Evolutionary conservation across 1,140 invertebrate species (phyloP).

Genomic region (Drosophila pallidifrons): DNA sequence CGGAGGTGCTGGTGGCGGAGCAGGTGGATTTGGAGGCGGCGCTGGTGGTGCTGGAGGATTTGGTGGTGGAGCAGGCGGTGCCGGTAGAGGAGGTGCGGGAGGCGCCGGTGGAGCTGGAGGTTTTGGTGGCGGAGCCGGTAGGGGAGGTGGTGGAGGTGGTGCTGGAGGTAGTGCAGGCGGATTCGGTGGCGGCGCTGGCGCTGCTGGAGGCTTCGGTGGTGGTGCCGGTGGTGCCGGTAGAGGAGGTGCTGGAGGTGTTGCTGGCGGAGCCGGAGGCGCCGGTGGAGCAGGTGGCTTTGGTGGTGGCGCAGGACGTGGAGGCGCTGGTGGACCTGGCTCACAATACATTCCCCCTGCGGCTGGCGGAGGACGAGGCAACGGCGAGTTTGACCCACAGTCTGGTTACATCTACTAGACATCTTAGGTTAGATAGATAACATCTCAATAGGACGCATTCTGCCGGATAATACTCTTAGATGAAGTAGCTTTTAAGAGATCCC

Average conservation of each 20-base stretch:
- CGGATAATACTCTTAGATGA: slow-evolving; percentile 56
- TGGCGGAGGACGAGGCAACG: slow-evolving; percentile 74
- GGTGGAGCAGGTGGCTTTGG: slow-evolving; percentile 39
- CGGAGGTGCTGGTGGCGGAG: slow-evolving; percentile 56
- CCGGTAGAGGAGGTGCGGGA: slow-evolving; percentile 33
- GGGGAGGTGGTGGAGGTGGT: slow-evolving; percentile 51
- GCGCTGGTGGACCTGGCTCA: slow-evolving; percentile 54
- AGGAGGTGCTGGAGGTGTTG: slow-evolving; percentile 47
- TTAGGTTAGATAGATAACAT: slow-evolving; percentile 45
- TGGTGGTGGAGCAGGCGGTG: slow-evolving; percentile 52
- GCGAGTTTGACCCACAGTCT: slow-evolving; percentile 80
- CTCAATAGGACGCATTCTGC: slow-evolving; percentile 67
- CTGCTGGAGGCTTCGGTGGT: slow-evolving; percentile 41
- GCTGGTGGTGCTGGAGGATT: slow-evolving; percentile 33
- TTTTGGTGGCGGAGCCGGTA: slow-evolving; percentile 41
- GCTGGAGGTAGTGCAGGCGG: slow-evolving; percentile 49
- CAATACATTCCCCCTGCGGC: slow-evolving; percentile 70
- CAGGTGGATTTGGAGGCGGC: slow-evolving; percentile 75
- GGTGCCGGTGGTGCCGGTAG: slow-evolving; percentile 21
- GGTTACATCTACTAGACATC: slow-evolving; percentile 77
- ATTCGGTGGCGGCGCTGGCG: slow-evolving; percentile 41
- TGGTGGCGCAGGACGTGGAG: slow-evolving; percentile 46
- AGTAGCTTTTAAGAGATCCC: slow-evolving; percentile 13
- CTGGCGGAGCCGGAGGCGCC: slow-evolving; percentile 38
- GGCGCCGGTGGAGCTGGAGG: slow-evolving; percentile 64